Base-by-base conservation (phyloP, 2,888 invertebrate genomes). In the Cheilosia scutellata region DNA sequence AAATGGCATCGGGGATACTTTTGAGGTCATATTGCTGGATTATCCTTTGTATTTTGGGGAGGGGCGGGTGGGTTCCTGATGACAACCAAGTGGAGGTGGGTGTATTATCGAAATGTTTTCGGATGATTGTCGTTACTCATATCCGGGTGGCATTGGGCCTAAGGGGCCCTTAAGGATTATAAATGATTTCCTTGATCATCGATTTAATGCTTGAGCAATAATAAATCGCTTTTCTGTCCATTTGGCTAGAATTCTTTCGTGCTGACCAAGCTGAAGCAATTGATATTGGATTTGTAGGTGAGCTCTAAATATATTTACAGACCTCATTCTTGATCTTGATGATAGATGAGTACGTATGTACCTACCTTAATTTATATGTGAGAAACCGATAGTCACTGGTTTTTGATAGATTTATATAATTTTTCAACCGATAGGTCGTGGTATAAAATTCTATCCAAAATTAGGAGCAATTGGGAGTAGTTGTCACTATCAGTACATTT, bases 191-290 rank as follows among this genome's bases (percentile, higher is more conserved):
- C 76, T 82, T 86, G 65, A 76, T 63, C 76, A 72, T 77, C 82
- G 77, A 77, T 86, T 86, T 86, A 86, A 86, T 71, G 76, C 86
- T 82, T 72, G 66, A 76, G 62, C 76, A 82, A 82, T 66, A 77
- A 82, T 86, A 86, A 51, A 86, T 86, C 72, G 62, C 51, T 68
- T 86, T 82, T 72, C 68, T 76, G 86, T 63, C 76, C 79, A 84
- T 84, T 79, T 84, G 57, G 62, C 65, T 68, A 68, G 62, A 77
- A 68, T 47, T 76, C 44, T 40, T 16, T 68, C 5, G 44, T 55
- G 49, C 75, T 75, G 79, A 75, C 70, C 79, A 65, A 44, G 62
- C 55, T 57, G 62, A 62, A 71, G 53, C 68, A 58, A 53, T 74
- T 62, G 47, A 37, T 71, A 71, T 71, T 62, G 31, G 55, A 57